Evolutionary conservation across 2,797 vertebrate species (phyloP), one percentile per base, ranked within the genome.

Genomic region (Natrix natrix): DNA sequence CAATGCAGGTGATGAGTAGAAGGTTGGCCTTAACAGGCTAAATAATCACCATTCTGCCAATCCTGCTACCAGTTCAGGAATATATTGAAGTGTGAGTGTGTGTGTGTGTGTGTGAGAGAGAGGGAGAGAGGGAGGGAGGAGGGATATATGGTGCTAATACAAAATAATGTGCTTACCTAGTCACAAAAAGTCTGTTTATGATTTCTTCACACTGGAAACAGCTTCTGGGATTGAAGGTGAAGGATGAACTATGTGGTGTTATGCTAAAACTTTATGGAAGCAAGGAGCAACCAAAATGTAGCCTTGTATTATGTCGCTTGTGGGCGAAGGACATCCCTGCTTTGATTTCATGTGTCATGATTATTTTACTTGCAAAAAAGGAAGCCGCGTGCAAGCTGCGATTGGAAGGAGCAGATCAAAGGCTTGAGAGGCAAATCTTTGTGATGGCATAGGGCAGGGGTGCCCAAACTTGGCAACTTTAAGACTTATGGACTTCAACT

Each of bases 161-260:
- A 55, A 8, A 88, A 91, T 88, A 69, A n/a, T 69, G n/a, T 69
- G 32, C 54, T 10, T 22, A 88, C 22, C 37, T 91, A 17, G 48
- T 91, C 92, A 88, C 22, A 93, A 91, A 43, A n/a, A 83, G 13
- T 28, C 48, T 61, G 0, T 14, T 59, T 66, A 20, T 78, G 26
- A 74, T 59, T 93, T 90, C 89, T 90, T 78, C 61, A 69, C n/a
- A 90, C 17, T 66, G 24, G 60, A 90, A 90, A 24, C 55, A 88
- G 16, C 48, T 83, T 59, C 28, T 60, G 57, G 61, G 87, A n/a
- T 22, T 89, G 37, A 56, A 43, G 16, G 55, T 17, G 22, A 37
- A 56, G 57, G n/a, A 22, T 48, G 61, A 17, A 43, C 22, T 43
- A 4, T 63, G 22, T 54, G 61, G 4, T 57, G 22, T 12, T 55